These are phyloP conservation scores for Aspiorhynchus laticeps DNA, from an alignment of 2,113 vertebrate species.

Conservation along the genomic window DNA sequence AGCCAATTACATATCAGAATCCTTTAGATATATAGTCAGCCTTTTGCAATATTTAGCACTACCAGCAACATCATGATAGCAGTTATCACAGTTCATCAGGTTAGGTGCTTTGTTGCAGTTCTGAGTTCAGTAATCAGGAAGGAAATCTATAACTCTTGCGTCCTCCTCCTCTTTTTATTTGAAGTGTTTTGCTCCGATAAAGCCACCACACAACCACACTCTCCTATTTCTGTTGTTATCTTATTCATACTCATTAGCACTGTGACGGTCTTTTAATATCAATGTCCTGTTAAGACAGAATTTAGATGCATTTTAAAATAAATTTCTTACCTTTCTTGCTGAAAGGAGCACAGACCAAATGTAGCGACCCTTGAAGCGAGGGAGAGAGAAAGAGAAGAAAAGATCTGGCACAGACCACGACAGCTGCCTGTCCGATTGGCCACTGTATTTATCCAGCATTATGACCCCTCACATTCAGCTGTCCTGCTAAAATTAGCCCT, in stretches of 20 bases:
- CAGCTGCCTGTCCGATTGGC: conserved; percentile 29
- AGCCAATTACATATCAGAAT: background rate
- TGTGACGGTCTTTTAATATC: background rate
- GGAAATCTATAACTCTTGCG: background rate
- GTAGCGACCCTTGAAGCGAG: conserved; percentile 46
- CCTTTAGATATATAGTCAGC: background rate
- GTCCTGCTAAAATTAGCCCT: conserved; percentile 75
- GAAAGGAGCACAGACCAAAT: conserved; percentile 67
- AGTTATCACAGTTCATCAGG: background rate
- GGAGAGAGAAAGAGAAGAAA: conserved; percentile 55
- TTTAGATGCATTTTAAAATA: background rate
- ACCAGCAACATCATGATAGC: background rate
- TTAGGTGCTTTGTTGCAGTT: background rate
- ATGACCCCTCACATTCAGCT: conserved; percentile 82
- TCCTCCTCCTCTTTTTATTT: background rate
- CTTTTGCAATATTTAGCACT: background rate
- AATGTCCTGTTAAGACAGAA: background rate
- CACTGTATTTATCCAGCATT: conserved; percentile 78
- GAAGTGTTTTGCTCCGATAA: background rate
- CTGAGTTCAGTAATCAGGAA: background rate
- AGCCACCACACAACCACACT: background rate
- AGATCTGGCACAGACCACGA: conserved; percentile 68
- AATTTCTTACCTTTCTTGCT: conserved; percentile 72
- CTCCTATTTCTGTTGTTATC: background rate
- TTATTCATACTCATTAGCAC: background rate